Evolutionary conservation across 1,140 invertebrate genomes (phyloP), one percentile per base, ranked within the genome.

Genomic region (Caenorhabditis briggsae): DNA sequence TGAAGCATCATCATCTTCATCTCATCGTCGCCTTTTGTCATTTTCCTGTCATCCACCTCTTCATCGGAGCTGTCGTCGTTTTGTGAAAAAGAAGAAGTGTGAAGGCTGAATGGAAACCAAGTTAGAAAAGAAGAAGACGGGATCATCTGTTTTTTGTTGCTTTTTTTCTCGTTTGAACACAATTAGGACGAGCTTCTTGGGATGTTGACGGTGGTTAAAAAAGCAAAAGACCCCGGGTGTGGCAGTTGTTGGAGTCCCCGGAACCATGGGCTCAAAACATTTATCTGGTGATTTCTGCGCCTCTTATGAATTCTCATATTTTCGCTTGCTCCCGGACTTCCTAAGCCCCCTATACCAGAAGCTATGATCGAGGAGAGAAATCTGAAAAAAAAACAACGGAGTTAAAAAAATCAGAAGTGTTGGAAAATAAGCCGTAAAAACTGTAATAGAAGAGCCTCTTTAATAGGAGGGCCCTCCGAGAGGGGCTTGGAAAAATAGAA

Each of bases 1-100:
- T 78, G 70, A 78, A 78, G 70, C 70, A 78, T 78, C 70, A 78
- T 78, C 46, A 78, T 78, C 70, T 43, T 53, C 70, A 23, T 53
- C 46, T 41, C 64, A 8, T 8, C n/a, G 16, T 59, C 56, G 14
- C 25, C 23, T 78, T 78, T 78, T 50, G 70, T 50, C 46, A 78
- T 50, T 78, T 78, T 78, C 70, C 70, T 78, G 46, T 50, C 46
- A 50, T 50, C 70, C 20, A 50, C 46, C 70, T 18, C 70, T n/a
- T 78, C 70, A 50, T 78, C 70, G 43, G 70, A 78, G 43, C 70
- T 50, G 70, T 43, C 64, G 33, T 70, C 59, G 20, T 61, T 20
- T 70, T 70, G 6, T 70, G 16, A 11, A 46, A 46, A 78, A 50
- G 70, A 43, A 11, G 46, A 53, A 50, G 8, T 23, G 0, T 11